Evolutionary conservation across 2,113 vertebrate species (phyloP).

Genomic region (Pituophis catenifer): DNA sequence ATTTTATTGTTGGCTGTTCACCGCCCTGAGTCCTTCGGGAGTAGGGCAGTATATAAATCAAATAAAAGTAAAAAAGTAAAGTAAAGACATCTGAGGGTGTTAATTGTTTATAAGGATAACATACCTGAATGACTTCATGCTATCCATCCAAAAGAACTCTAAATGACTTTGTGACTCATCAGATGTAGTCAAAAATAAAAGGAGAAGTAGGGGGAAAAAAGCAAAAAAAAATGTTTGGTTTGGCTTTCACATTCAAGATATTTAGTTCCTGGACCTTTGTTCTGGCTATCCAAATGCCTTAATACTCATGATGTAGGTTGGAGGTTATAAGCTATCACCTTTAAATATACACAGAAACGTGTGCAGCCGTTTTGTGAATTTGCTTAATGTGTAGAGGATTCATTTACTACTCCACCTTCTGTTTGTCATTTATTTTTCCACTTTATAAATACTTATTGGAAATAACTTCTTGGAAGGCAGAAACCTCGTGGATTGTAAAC

Average conservation of each 20-base stretch:
- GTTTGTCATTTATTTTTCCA: conserved; percentile 72
- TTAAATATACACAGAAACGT: conserved; percentile 10
- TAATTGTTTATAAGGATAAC: conserved; percentile 56
- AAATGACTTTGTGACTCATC: conserved; percentile 30
- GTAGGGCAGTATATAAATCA: too few relatives aligned
- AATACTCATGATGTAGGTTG: conserved; percentile 41
- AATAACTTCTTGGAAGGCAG: conserved; percentile 66
- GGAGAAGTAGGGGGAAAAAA: neutral
- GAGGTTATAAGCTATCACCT: conserved; percentile 9
- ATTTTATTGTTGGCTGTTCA: too few relatives aligned
- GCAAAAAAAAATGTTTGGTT: neutral
- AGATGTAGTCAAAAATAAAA: conserved; percentile 52
- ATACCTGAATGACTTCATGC: conserved; percentile 48
- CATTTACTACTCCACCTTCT: conserved; percentile 54
- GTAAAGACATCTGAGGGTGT: conserved; percentile 56
- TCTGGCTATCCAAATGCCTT: conserved; percentile 40
- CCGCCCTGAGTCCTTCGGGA: too few relatives aligned
- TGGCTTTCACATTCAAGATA: conserved; percentile 42
- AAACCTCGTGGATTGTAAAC: conserved; percentile 67
- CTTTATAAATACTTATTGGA: conserved; percentile 66
- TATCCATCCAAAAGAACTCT: conserved; percentile 52
- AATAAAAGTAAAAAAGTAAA: too few relatives aligned
- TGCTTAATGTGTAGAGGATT: conserved; percentile 47
- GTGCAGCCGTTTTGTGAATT: conserved; percentile 37
- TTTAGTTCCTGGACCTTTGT: conserved; percentile 29